Conservation (phyloP, 2,888 invertebrate species). For the Kuschelorhynchus macadamiae region DNA sequence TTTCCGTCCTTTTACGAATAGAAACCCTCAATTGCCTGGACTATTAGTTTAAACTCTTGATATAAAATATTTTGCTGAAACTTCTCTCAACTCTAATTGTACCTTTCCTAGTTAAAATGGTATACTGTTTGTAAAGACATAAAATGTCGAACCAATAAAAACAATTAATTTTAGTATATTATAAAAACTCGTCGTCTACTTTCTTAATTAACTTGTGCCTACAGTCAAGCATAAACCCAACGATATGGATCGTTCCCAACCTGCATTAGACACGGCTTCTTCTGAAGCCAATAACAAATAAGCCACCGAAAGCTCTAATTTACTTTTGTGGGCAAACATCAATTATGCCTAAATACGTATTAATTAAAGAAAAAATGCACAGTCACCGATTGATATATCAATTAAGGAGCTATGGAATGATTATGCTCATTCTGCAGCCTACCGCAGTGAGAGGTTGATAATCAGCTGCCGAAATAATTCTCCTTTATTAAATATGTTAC, state of each 20-base stretch:
- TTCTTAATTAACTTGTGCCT: no score
- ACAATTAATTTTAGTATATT: no score
- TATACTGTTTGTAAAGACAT: no score
- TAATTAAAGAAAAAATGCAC: conserved; percentile 48
- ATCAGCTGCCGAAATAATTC: conserved; percentile 32
- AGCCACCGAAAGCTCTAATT: conserved; percentile 40
- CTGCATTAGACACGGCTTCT: conserved; percentile 36
- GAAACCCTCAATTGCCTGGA: no score
- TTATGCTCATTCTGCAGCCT: conserved; percentile 23
- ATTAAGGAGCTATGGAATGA: conserved; percentile 48
- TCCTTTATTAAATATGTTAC: conserved; percentile 23
- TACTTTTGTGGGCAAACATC: conserved; percentile 40
- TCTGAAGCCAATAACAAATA: conserved; percentile 24
- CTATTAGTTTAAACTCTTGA: no score
- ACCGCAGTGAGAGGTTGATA: conserved; percentile 22
- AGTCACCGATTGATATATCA: conserved; percentile 61
- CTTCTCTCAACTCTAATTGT: no score
- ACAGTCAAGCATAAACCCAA: no score
- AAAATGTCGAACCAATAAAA: no score
- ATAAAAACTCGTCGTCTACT: no score
- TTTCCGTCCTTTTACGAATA: no score
- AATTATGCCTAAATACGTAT: conserved; percentile 43
- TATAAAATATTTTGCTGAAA: no score
- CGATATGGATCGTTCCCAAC: conserved; percentile 5
- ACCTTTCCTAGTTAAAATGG: no score